These are phyloP conservation scores for Psylliodes chrysocephalus DNA, from an alignment of 2,888 invertebrate genomes.

Conservation along the genomic window DNA sequence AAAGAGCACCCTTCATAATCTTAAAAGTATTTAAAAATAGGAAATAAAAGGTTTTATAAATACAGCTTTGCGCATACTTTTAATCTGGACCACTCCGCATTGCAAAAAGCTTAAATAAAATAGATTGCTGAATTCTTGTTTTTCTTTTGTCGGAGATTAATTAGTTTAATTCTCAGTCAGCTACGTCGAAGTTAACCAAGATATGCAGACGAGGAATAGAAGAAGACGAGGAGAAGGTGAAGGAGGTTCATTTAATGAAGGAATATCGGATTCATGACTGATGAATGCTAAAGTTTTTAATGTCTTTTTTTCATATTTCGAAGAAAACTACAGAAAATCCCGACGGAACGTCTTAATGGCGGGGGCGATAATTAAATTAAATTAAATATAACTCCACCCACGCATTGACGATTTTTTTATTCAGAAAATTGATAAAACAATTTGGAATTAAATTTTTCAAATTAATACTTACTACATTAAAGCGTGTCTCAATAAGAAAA, in stretches of 20 bases:
- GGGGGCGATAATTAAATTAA: no score
- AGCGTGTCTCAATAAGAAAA: no score
- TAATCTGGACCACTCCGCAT: constrained; percentile 41
- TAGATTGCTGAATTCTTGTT: constrained; percentile 55
- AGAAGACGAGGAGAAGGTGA: background rate
- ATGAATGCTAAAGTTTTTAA: background rate
- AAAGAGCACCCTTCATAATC: constrained; percentile 4
- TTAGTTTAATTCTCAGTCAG: constrained; percentile 60
- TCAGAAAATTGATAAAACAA: no score
- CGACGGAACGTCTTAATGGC: background rate
- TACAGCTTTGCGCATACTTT: constrained; percentile 24
- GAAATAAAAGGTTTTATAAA: constrained; percentile 28
- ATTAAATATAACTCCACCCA: no score
- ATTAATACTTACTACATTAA: no score
- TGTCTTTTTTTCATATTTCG: background rate
- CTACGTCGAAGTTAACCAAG: constrained; percentile 46
- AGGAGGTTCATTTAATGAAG: constrained; percentile 7
- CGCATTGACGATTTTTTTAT: no score
- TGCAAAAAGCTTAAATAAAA: constrained; percentile 57
- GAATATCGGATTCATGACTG: constrained; percentile 7
- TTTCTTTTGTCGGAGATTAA: constrained; percentile 57
- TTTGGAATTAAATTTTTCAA: no score
- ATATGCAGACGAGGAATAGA: background rate
- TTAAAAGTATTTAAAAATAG: constrained; percentile 25
- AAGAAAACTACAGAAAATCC: background rate